Conservation (phyloP, 2,113 vertebrate genomes). For the Excalfactoria chinensis region DNA sequence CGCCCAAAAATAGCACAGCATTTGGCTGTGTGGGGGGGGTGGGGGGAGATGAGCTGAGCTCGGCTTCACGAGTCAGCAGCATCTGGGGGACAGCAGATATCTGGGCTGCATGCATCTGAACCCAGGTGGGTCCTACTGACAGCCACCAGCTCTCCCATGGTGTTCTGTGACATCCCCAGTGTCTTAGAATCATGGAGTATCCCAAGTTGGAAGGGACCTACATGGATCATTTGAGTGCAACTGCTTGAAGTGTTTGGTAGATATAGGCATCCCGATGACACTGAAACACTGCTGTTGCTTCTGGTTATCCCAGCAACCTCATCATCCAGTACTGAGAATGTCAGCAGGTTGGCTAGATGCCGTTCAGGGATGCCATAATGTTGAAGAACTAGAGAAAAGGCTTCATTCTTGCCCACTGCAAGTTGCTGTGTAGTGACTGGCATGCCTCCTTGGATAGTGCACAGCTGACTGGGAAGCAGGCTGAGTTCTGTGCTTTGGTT, state of each 20-base stretch:
- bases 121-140: fast-evolving
- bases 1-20: background rate
- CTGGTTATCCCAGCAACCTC: background rate
- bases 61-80: fast-evolving
- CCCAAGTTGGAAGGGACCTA: no score
- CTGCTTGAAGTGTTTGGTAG: no score
- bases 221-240: no score
- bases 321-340: fast-evolving
- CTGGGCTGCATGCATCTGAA: background rate
- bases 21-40: background rate
- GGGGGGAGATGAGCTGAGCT: background rate
- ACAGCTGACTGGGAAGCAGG: background rate
- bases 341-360: background rate
- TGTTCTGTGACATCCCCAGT: fast-evolving
- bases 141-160: fast-evolving
- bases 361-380: fast-evolving
- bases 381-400: background rate
- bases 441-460: fast-evolving
- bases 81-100: background rate
- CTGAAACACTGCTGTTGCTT: background rate
- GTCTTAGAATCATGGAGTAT: no score
- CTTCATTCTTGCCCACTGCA: background rate
- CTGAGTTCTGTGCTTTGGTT: background rate
- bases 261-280: fast-evolving
- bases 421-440: background rate